phyloP scores from a whole-genome alignment of 2,797 vertebrate species.

The Cynopterus sphinx region DNA sequence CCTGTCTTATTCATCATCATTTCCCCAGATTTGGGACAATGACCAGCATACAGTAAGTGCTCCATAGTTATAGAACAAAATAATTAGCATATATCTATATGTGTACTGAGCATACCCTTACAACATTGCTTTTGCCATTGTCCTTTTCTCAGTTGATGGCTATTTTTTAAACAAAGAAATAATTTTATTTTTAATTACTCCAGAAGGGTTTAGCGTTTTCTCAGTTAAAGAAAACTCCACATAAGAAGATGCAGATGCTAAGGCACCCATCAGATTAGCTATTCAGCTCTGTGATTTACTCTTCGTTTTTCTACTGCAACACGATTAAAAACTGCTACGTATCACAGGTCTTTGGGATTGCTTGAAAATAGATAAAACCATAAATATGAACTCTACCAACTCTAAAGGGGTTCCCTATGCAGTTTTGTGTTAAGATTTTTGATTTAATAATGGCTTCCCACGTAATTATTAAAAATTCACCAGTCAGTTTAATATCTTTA shows the following conservation, averaged over 20 bases:
- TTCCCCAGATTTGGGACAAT: background rate
- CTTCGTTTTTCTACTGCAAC: background rate
- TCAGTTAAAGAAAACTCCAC: background rate
- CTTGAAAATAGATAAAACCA: slow-evolving; percentile 2
- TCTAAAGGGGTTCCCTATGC: background rate
- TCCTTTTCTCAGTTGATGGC: background rate
- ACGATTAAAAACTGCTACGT: background rate
- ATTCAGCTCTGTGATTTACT: background rate
- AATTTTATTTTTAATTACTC: background rate
- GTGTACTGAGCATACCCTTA: background rate
- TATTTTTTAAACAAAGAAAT: slow-evolving; percentile 6
- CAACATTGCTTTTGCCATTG: background rate
- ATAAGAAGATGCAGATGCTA: background rate
- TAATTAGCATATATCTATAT: background rate
- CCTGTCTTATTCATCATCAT: background rate
- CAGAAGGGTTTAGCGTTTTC: background rate
- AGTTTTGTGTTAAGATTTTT: background rate
- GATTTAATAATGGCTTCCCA: background rate
- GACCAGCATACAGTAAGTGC: background rate
- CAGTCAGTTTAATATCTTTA: background rate
- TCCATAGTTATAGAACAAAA: background rate
- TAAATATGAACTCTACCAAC: background rate
- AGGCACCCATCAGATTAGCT: background rate
- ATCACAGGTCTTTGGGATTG: background rate
- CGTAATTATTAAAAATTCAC: slow-evolving; percentile 16